Percentiles rank a stretch among this genome's conserved stretches.
Evolutionary conservation across 2,113 vertebrate genomes (phyloP).

Genomic region (Cyanoliseus patagonus): DNA sequence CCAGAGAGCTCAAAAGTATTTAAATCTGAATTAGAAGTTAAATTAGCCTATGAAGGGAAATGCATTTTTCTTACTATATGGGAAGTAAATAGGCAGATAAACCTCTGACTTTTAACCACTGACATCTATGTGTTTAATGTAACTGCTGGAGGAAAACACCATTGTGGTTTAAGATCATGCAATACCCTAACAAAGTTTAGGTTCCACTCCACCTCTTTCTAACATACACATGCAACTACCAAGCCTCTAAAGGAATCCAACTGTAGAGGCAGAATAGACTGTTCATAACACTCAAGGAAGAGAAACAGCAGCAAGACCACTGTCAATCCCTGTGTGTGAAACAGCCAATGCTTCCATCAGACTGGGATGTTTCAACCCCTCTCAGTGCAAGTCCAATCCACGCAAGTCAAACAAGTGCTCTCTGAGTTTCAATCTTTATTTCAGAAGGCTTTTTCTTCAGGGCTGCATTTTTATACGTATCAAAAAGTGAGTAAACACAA

Average conservation of each 20-base stretch:
- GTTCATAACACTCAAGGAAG: accelerated
- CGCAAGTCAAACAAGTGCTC: background rate
- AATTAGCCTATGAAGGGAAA: background rate
- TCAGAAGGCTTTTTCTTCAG: background rate
- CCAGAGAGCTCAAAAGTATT: background rate
- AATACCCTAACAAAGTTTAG: background rate
- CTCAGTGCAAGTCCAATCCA: accelerated
- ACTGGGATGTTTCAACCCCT: accelerated
- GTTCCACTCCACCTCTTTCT: background rate
- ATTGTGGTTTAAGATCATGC: background rate
- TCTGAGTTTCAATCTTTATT: background rate
- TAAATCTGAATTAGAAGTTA: background rate
- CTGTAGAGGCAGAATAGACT: background rate
- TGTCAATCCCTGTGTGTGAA: accelerated
- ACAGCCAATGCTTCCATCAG: accelerated
- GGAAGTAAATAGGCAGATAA: background rate
- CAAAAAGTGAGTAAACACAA: background rate
- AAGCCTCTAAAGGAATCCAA: accelerated
- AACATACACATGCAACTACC: accelerated
- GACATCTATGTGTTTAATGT: accelerated
- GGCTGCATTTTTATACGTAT: background rate
- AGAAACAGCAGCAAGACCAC: background rate
- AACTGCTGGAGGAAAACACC: background rate
- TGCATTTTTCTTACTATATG: background rate
- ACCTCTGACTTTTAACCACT: background rate